phyloP scores from a whole-genome alignment of 1,140 invertebrate genomes.

The Drosophila setifemur region DNA sequence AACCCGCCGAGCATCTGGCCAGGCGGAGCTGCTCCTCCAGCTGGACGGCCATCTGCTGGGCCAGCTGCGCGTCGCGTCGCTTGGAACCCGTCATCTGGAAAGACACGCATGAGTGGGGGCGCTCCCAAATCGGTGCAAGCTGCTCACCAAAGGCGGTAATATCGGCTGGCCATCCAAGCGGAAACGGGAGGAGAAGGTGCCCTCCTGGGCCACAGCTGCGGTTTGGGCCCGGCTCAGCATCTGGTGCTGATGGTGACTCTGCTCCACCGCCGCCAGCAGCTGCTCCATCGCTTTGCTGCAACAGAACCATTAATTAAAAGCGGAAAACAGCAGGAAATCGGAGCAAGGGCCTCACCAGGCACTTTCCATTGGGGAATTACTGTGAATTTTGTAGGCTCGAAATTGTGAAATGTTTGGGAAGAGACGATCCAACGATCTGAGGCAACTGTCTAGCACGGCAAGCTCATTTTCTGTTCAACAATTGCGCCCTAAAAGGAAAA shows the following conservation, averaged over 20 bases:
- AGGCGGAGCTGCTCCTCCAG: slow-evolving; percentile 49
- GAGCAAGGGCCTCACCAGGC: not conserved
- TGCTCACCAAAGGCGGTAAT: slow-evolving; percentile 85
- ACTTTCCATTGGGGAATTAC: not conserved
- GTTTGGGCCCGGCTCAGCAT: slow-evolving; percentile 3
- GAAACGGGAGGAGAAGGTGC: slow-evolving; percentile 83
- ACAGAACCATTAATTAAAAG: too few species aligned
- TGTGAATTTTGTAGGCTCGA: not conserved
- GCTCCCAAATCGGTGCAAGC: slow-evolving; percentile 6
- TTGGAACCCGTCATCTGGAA: slow-evolving; percentile 56
- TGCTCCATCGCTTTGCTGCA: slow-evolving; percentile 48
- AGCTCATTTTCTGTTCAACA: not conserved
- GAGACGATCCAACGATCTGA: not conserved
- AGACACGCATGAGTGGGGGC: slow-evolving; percentile 36
- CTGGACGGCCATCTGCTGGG: slow-evolving; percentile 70
- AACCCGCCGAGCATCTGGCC: slow-evolving; percentile 10
- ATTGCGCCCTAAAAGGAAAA: not conserved
- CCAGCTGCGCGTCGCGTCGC: slow-evolving; percentile 65
- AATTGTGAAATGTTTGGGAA: not conserved
- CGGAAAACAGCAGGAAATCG: too few species aligned
- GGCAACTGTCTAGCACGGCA: not conserved
- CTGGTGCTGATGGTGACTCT: not conserved
- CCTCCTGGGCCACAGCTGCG: not conserved
- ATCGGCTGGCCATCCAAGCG: slow-evolving; percentile 86
- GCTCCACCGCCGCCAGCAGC: slow-evolving; percentile 39